Conservation (phyloP, 37 sponge, comb jelly and placozoan genomes). For the Tethya wilhelma region DNA sequence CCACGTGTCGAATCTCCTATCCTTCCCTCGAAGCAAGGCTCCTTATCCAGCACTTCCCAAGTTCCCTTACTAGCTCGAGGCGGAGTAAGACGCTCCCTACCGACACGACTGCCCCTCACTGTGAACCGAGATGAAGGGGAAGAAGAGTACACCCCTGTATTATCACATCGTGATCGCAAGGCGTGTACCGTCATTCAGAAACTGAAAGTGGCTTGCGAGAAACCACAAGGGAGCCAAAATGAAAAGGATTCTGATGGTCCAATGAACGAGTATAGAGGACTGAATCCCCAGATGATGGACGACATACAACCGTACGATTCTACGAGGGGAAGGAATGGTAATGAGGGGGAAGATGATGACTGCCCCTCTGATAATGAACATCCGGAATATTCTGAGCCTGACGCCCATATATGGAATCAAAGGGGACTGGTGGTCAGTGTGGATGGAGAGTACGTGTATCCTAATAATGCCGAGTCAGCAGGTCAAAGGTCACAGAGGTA, state of each 20-base stretch:
- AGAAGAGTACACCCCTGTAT: background rate
- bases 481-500: background rate
- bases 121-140: no score
- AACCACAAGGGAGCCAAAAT: background rate
- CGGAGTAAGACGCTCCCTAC: no score
- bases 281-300: background rate
- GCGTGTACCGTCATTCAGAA: background rate
- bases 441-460: constrained; percentile 4
- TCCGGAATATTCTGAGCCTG: background rate
- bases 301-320: background rate
- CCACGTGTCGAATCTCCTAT: no score
- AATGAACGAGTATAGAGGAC: background rate
- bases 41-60: no score
- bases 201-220: background rate
- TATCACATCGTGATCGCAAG: background rate
- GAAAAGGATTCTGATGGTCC: background rate
- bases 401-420: background rate
- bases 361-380: background rate
- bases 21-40: no score
- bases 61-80: no score
- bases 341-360: no score
- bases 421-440: background rate
- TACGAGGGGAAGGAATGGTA: background rate
- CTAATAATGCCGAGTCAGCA: background rate
- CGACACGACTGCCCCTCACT: no score